These are phyloP conservation scores for Uropsilus gracilis DNA, from an alignment of 2,113 vertebrate species.

Conservation along the genomic window DNA sequence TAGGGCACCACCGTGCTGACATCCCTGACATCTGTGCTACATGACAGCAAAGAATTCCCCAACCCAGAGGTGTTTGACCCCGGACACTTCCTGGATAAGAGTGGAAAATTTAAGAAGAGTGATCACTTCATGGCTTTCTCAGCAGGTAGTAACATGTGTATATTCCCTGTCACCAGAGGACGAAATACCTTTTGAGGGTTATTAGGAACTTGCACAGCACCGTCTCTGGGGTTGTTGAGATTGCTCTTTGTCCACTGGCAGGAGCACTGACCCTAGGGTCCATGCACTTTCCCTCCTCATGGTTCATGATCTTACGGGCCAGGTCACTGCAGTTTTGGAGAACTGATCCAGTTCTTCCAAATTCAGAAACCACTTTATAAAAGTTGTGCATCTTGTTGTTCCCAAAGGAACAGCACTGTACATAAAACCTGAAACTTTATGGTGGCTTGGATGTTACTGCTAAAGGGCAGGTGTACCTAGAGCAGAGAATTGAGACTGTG, in stretches of 20 bases:
- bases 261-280: neutral
- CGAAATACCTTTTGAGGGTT: neutral
- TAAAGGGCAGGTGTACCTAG: neutral
- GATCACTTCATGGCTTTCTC: slow-evolving; percentile 84
- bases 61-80: slow-evolving; percentile 81
- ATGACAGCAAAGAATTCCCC: slow-evolving; percentile 77
- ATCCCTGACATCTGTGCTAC: slow-evolving; percentile 66
- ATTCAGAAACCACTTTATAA: neutral
- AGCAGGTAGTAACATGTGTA: slow-evolving; percentile 74
- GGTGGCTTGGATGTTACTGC: neutral
- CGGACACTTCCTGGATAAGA: slow-evolving; percentile 82
- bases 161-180: neutral
- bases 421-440: neutral
- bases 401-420: neutral
- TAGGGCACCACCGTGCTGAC: slow-evolving; percentile 79
- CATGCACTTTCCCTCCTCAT: neutral
- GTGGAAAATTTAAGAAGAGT: slow-evolving; percentile 77
- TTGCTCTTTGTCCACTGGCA: neutral
- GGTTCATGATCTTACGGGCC: no score
- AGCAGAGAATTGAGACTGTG: neutral
- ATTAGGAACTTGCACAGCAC: no score
- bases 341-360: neutral
- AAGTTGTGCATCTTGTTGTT: neutral
- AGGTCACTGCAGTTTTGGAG: neutral
- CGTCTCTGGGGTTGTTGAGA: neutral